Evolutionary conservation across 2,113 vertebrate species (phyloP).

Genomic region (Garra rufa): DNA sequence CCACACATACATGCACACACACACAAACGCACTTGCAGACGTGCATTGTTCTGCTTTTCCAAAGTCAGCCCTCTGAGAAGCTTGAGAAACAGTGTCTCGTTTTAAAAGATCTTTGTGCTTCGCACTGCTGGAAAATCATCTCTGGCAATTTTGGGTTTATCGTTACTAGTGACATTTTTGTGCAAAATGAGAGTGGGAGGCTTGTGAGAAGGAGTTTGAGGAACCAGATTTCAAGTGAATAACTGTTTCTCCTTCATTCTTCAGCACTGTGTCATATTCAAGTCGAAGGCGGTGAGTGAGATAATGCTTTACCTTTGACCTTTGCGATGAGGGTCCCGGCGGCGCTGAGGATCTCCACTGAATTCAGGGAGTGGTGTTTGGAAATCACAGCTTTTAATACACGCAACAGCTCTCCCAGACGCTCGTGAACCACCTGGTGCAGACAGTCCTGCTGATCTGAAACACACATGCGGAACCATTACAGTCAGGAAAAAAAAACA

Average conservation of each 20-base stretch:
- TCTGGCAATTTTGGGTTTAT: background rate
- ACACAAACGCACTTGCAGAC: slow-evolving; percentile 17
- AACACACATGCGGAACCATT: slow-evolving; percentile 41
- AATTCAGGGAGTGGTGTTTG: slow-evolving; percentile 93
- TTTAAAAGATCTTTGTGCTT: background rate
- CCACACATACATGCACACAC: slow-evolving; percentile 60
- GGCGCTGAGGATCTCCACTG: slow-evolving; percentile 91
- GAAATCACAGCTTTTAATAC: slow-evolving; percentile 89
- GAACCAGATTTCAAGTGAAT: background rate
- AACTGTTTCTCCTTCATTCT: background rate
- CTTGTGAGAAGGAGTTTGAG: background rate
- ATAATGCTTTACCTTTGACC: slow-evolving; percentile 89
- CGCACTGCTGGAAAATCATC: background rate
- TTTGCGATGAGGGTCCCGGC: slow-evolving; percentile 90
- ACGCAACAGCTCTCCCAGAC: slow-evolving; percentile 88
- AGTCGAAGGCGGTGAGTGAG: background rate
- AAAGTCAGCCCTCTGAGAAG: slow-evolving; percentile 11
- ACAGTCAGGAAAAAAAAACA: background rate
- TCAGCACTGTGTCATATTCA: slow-evolving; percentile 4
- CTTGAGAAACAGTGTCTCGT: slow-evolving; percentile 25
- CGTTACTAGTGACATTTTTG: background rate
- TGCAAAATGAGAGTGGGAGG: background rate
- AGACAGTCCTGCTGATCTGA: slow-evolving; percentile 87
- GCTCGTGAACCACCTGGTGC: slow-evolving; percentile 88
- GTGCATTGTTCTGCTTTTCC: slow-evolving; percentile 15